phyloP scores from a whole-genome alignment of 2,888 invertebrate genomes.

The Tipula confusa region DNA sequence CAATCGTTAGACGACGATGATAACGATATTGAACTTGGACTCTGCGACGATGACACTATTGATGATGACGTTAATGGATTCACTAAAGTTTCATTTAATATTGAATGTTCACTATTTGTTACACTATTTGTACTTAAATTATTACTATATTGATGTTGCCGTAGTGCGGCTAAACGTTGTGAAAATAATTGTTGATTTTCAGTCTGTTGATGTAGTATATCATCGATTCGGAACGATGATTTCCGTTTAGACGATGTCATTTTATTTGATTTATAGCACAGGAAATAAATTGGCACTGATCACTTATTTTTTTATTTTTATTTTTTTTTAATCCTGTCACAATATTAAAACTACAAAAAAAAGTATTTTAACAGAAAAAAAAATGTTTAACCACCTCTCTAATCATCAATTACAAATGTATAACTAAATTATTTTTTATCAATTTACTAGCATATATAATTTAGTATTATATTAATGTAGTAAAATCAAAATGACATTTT shows the following conservation, averaged over 20 bases:
- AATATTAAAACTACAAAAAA: not conserved
- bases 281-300: not conserved
- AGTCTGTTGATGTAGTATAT: conserved; percentile 32
- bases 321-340: not conserved
- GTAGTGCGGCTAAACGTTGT: not conserved
- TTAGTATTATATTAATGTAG: not conserved
- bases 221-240: conserved; percentile 33
- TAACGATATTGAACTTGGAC: not conserved
- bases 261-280: too few relatives aligned
- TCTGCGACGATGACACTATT: not conserved
- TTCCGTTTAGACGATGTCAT: conserved; percentile 33
- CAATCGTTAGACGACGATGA: not conserved
- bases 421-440: conserved; percentile 28
- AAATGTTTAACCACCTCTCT: not conserved
- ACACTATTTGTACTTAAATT: not conserved
- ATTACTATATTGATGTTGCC: not conserved
- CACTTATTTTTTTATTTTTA: not conserved
- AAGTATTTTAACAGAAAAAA: not conserved
- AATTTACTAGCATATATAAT: conserved; percentile 29
- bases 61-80: not conserved
- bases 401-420: conserved; percentile 27
- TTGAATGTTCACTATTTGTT: not conserved
- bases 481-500: conserved; percentile 27
- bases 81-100: not conserved
- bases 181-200: conserved; percentile 27